Evolutionary conservation across 2,113 vertebrate species (phyloP).

Genomic region (Synodontis membranacea): DNA sequence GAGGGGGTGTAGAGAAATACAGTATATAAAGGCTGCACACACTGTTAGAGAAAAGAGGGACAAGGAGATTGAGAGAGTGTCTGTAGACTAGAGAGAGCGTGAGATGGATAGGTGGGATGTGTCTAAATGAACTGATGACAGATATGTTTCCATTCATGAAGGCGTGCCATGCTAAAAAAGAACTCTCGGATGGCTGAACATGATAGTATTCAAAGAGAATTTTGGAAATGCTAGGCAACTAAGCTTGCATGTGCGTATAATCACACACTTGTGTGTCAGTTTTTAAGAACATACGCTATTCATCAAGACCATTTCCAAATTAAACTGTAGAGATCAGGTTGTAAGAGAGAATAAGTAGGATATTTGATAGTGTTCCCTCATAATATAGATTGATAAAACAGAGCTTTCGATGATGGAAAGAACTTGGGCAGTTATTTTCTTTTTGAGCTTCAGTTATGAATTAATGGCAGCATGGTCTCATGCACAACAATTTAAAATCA

Average conservation of each 20-base stretch:
- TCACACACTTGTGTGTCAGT: constrained; percentile 15
- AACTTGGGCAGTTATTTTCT: not conserved
- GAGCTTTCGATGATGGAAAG: constrained; percentile 22
- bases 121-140: constrained; percentile 36
- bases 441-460: not conserved
- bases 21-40: not conserved
- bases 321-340: constrained; percentile 25
- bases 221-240: not conserved
- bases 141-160: constrained; percentile 32
- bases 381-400: constrained; percentile 13
- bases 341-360: constrained; percentile 4
- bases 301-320: constrained; percentile 41
- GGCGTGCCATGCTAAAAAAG: constrained; percentile 31
- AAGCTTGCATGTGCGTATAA: constrained; percentile 8
- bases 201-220: constrained; percentile 5
- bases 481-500: not conserved
- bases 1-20: not conserved
- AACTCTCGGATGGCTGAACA: constrained; percentile 25
- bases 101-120: constrained; percentile 28
- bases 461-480: not conserved
- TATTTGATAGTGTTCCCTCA: constrained; percentile 17
- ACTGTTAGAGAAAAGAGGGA: constrained; percentile 20
- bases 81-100: constrained; percentile 17
- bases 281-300: constrained; percentile 40
- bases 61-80: constrained; percentile 8